phyloP scores from a whole-genome alignment of 2,113 vertebrate genomes.

The Scophthalmus maximus region DNA sequence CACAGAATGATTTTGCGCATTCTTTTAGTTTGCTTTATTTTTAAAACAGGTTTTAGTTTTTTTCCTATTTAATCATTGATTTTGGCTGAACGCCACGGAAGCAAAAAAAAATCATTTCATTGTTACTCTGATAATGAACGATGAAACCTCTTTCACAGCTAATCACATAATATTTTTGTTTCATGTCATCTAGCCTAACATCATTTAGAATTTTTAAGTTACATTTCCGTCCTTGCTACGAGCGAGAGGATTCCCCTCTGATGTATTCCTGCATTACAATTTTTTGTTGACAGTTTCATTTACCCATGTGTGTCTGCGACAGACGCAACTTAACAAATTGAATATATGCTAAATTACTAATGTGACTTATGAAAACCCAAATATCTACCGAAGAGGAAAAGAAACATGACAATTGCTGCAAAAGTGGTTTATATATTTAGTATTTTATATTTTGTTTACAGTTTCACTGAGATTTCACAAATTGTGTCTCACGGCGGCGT shows the following conservation, averaged over 20 bases:
- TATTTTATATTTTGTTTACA: too few species aligned
- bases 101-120: background rate
- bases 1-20: constrained; percentile 25
- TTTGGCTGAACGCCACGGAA: too few species aligned
- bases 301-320: too few species aligned
- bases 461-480: background rate
- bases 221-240: background rate
- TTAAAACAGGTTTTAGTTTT: too few species aligned
- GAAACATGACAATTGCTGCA: background rate
- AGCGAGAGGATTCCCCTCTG: background rate
- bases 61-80: too few species aligned
- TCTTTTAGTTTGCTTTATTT: too few species aligned
- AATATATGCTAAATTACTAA: too few species aligned
- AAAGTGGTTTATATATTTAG: background rate
- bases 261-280: background rate
- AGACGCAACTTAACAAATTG: too few species aligned
- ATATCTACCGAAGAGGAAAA: background rate
- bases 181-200: background rate
- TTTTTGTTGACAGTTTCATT: constrained; percentile 18
- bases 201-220: background rate
- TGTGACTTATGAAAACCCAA: too few species aligned
- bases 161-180: background rate
- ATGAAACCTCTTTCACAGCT: background rate
- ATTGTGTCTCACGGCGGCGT: background rate
- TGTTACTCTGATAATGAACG: constrained; percentile 3